phyloP scores from a whole-genome alignment of 2,113 vertebrate species.

The Bagarius yarrelli region DNA sequence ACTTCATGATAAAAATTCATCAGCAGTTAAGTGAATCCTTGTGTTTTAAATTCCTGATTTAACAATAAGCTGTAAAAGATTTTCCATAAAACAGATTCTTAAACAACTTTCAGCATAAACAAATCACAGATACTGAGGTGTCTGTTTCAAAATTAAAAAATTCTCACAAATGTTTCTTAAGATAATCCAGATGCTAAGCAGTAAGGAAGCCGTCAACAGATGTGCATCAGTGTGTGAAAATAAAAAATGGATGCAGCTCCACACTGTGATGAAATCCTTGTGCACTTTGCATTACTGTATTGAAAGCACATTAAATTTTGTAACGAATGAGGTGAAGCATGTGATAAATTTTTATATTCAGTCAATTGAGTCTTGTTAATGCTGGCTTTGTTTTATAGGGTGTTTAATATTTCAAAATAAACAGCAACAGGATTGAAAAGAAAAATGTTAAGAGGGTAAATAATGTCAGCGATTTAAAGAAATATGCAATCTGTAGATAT shows the following conservation, averaged over 20 bases:
- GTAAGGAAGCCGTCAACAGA: not conserved
- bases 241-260: constrained; percentile 25
- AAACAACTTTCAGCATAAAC: not conserved
- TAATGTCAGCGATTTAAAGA: not conserved
- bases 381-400: not conserved
- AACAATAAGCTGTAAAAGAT: not conserved
- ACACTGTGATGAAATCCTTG: constrained; percentile 39
- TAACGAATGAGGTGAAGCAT: constrained; percentile 33
- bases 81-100: not conserved
- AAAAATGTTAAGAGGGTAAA: not conserved
- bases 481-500: not conserved
- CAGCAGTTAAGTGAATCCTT: not conserved
- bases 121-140: not conserved
- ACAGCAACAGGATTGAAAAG: not conserved
- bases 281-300: constrained; percentile 35
- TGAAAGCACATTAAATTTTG: constrained; percentile 41
- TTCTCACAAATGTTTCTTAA: not conserved
- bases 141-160: not conserved
- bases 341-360: constrained; percentile 53
- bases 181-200: constrained; percentile 1
- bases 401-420: not conserved
- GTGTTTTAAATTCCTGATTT: not conserved
- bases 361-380: not conserved
- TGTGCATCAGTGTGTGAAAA: constrained; percentile 4
- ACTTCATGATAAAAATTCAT: not conserved